phyloP scores from a whole-genome alignment of 2,113 vertebrate genomes.

The Vimba vimba region DNA sequence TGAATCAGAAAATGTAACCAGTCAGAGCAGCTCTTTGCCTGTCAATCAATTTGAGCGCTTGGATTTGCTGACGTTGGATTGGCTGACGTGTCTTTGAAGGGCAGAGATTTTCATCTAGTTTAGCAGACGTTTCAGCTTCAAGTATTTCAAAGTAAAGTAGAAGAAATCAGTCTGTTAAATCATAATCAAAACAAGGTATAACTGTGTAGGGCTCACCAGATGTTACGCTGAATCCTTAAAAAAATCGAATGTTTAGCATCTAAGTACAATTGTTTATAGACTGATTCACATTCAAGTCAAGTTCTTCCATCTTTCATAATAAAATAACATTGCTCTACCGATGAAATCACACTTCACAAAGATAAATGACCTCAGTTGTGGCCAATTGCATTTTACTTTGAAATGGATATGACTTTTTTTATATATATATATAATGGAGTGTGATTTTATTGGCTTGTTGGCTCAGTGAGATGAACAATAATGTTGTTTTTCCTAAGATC shows the following conservation, averaged over 20 bases:
- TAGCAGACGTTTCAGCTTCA: not conserved
- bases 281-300: not conserved
- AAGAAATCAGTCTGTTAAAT: too few species aligned
- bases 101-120: not conserved
- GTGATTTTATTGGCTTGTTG: not conserved
- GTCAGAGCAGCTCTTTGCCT: not conserved
- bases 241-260: not conserved
- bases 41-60: not conserved
- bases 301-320: not conserved
- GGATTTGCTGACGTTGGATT: not conserved
- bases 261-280: not conserved
- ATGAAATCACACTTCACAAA: not conserved
- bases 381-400: not conserved
- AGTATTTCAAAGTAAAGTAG: too few species aligned
- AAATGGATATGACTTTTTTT: not conserved
- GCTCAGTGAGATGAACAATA: not conserved
- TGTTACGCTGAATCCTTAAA: not conserved
- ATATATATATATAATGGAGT: not conserved
- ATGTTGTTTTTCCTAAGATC: not conserved
- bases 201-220: too few species aligned
- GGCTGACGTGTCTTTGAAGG: not conserved
- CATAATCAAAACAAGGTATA: too few species aligned
- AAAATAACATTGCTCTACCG: not conserved
- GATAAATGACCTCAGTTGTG: not conserved
- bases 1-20: not conserved